Base-by-base conservation (phyloP, 2,888 invertebrate genomes). In the Nudaria mundana region DNA sequence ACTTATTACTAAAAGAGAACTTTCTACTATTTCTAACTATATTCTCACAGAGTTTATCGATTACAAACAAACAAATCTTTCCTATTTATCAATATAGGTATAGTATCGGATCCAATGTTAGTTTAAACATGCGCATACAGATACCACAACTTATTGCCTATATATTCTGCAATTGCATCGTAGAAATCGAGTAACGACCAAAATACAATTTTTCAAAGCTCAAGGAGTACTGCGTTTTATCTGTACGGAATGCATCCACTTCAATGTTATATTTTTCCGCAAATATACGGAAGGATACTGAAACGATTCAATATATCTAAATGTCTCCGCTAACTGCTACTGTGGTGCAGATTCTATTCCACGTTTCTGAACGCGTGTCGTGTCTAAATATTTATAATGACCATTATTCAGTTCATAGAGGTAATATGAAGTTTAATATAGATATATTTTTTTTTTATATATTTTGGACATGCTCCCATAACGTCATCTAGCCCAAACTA, bases 191-290 rank as follows among this genome's bases (percentile, higher is more conserved):
- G 56, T 40, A 38, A 33, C 38, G 29, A 39, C 25, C 66, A 65
- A n/a, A n/a, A 71, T 73, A 69, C 65, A 75, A n/a, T 79, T 74
- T 77, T 73, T 71, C 71, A 77, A 75, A 67, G 62, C 60, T 58
- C 66, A 63, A 56, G 44, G 50, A 41, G 56, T 37, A 59, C 58
- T 55, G 52, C 51, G 52, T 64, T 64, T 68, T 65, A 65, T 73
- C 64, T 70, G 20, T 8, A 20, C 8, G 63, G 66, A 71, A 66
- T 69, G 71, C 71, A 62, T 61, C 63, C 41, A 54, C 55, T 44
- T 39, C 50, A 54, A 43, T 45, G 57, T 52, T 54, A 58, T 49
- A 49, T 61, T 56, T 56, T 52, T 57, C 51, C 45, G 45, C 48
- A 59, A 63, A 57, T 53, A 53, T 56, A 54, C 42, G 30, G 52